Conservation (phyloP, 2,113 vertebrate species). For the Malurus alboscapulatus region DNA sequence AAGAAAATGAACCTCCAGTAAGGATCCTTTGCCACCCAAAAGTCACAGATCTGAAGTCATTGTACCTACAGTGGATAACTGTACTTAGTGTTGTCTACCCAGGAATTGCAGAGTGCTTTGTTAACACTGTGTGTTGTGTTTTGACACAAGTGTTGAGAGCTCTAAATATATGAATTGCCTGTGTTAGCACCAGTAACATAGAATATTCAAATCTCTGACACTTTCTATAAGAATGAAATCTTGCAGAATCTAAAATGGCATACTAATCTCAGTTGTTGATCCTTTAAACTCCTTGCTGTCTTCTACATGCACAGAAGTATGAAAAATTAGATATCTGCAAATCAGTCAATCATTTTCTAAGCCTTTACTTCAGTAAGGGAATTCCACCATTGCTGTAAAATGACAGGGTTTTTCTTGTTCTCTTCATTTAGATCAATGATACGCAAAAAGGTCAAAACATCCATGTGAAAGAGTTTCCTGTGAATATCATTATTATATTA, state of each 20-base stretch:
- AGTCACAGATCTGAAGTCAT: not conserved
- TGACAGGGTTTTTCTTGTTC: rapidly evolving
- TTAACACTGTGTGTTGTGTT: not conserved
- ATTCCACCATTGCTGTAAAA: not conserved
- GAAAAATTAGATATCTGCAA: not conserved
- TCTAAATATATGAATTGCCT: not conserved
- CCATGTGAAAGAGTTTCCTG: not conserved
- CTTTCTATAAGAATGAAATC: not conserved
- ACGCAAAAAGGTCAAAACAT: not conserved
- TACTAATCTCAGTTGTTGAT: not conserved
- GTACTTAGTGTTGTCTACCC: not conserved
- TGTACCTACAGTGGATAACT: not conserved
- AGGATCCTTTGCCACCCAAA: not conserved
- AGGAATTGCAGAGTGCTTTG: not conserved
- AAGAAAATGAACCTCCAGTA: not conserved
- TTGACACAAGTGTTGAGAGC: not conserved
- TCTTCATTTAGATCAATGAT: not conserved
- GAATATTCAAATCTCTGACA: not conserved
- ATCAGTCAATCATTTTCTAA: not conserved
- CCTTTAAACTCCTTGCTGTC: not conserved
- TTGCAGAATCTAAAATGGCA: not conserved
- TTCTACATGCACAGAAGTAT: not conserved
- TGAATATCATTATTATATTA: not conserved
- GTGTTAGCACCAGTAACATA: not conserved
- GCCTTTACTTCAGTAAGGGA: not conserved